Evolutionary conservation across 2,113 vertebrate genomes (phyloP).

Genomic region (Pelecanoides urinatrix): DNA sequence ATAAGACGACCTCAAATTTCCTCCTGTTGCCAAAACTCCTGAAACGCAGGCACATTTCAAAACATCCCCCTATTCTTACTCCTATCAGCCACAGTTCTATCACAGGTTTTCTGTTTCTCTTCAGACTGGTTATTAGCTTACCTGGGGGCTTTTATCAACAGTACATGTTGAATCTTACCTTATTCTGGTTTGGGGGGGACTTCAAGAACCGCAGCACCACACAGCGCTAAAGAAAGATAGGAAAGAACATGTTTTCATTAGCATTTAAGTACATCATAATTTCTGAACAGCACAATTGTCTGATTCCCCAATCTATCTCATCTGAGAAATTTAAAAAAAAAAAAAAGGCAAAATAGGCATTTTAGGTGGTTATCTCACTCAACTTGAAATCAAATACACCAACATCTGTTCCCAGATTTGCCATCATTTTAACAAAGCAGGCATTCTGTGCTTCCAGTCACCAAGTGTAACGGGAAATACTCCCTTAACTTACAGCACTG

Average conservation of each 20-base stretch:
- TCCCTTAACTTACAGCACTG: neutral
- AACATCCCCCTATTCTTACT: neutral
- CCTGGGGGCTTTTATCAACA: neutral
- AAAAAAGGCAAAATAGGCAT: neutral
- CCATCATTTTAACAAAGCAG: neutral
- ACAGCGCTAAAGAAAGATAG: conserved; percentile 77
- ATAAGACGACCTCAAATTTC: neutral
- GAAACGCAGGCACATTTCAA: neutral
- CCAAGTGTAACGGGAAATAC: neutral
- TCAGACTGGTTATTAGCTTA: neutral
- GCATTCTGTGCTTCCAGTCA: neutral
- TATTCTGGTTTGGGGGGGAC: conserved; percentile 81
- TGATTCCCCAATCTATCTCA: neutral
- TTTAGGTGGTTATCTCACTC: neutral
- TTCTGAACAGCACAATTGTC: neutral
- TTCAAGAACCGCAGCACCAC: conserved; percentile 93
- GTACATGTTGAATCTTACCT: conserved; percentile 67
- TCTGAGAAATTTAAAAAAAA: neutral
- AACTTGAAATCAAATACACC: neutral
- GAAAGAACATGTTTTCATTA: neutral
- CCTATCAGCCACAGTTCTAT: neutral
- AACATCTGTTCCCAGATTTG: neutral
- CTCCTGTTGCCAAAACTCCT: neutral
- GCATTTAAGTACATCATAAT: neutral
- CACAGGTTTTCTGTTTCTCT: neutral